Base-by-base conservation (phyloP, 2,888 invertebrate species). In the Heliconius hortense region DNA sequence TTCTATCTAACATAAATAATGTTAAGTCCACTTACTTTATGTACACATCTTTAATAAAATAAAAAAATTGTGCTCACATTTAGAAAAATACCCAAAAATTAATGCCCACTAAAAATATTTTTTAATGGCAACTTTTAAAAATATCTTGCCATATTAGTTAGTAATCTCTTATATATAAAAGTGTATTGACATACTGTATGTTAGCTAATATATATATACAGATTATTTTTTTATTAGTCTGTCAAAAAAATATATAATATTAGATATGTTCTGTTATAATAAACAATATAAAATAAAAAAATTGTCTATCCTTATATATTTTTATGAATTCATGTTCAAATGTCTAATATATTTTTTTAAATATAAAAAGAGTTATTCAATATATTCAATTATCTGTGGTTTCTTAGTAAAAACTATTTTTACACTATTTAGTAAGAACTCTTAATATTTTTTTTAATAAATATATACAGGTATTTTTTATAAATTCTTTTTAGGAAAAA, bases 1-100 rank as follows among this genome's bases (percentile, higher is more conserved):
- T 72, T 69, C 80, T 80, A 80, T 70, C 75, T 79, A 80, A 73
- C 75, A 77, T 80, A 81, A 80, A 79, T 79, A 81, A 39, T 48
- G 66, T 43, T 77, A 76, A 77, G 76, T 81, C 28, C 77, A 77
- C 73, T 79, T 80, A 76, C 26, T 73, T 26, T 72, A 73, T 76
- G 69, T 72, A 76, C 62, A 69, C 48, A 15, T 66, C 67, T 75
- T 71, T 62, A 75, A 64, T 43, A 71, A 73, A 60, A 26, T 26
- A 7, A 66, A 73, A 77, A 76, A 76, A 72, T 72, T 77, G 77
- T 72, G 72, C 78, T 71, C 70, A 73, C 31, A 73, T 43, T 68
- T 69, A 60, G 60, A 67, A 70, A 75, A 60, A 64, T 70, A 76
- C 35, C 71, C 73, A 79, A 35, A 75, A 69, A 74, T 62, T 76